These are phyloP conservation scores for Argyresthia goedartella DNA, from an alignment of 2,888 invertebrate species.

Conservation along the genomic window DNA sequence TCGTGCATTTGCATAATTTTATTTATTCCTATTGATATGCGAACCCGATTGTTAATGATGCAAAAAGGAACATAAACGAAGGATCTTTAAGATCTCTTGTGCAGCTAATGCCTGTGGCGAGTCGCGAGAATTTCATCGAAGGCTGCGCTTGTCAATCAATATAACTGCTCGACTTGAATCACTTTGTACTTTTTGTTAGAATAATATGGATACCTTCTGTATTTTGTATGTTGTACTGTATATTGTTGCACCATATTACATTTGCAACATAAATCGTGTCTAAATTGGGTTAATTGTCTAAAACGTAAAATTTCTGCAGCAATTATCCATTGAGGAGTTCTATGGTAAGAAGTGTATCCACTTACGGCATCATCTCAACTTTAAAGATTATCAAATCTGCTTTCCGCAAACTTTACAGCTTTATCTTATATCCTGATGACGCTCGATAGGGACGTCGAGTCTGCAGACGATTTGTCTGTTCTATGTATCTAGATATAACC, in stretches of 20 bases:
- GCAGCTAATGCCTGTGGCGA: constrained; percentile 45
- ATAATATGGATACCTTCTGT: constrained; percentile 27
- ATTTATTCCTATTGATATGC: constrained; percentile 27
- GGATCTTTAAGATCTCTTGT: constrained; percentile 20
- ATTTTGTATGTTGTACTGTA: background rate
- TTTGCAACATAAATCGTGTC: too few species aligned
- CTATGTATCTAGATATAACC: too few species aligned
- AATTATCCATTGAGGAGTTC: too few species aligned
- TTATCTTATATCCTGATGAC: too few species aligned
- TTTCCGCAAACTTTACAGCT: too few species aligned
- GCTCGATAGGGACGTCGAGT: too few species aligned
- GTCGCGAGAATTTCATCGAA: constrained; percentile 57
- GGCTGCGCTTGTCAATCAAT: constrained; percentile 66
- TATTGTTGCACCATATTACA: background rate
- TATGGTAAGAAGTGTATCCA: too few species aligned
- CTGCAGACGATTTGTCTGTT: too few species aligned
- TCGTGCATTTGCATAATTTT: constrained; percentile 7
- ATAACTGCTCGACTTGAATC: constrained; percentile 41
- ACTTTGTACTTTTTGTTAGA: constrained; percentile 28
- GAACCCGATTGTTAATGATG: background rate
- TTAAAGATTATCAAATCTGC: too few species aligned
- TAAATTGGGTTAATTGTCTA: too few species aligned
- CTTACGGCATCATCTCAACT: too few species aligned
- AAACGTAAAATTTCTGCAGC: too few species aligned
- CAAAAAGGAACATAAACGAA: background rate